Evolutionary conservation across 2,797 vertebrate genomes (phyloP), one percentile per base, ranked within the genome.

Genomic region (Gobio occitaniae): DNA sequence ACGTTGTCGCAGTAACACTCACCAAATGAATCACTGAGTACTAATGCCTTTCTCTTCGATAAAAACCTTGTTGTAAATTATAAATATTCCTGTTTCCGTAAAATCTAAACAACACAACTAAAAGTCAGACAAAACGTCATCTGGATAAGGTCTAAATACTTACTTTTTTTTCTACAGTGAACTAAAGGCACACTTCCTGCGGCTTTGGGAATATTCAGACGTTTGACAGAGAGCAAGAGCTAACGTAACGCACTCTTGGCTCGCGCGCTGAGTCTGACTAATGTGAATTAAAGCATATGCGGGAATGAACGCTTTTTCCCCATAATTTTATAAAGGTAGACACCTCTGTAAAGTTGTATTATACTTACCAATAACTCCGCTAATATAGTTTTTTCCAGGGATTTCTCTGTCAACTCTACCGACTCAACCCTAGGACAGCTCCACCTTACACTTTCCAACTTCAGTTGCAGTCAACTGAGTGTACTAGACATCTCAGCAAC

Each of bases 361-460:
- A 21, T 25, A 21, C 74, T 78, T 69, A 78, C 82, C 63, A 32
- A 9, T 44, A 56, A 32, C 44, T 44, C 6, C 21, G n/a, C 48
- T n/a, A 59, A 78, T 68, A 56, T 5, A 13, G 47, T 77, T 77
- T 77, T 41, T 69, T 47, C n/a, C 48, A 59, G 32, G 15, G 38
- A 54, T 54, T 84, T 56, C 77, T 78, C 61, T 66, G 74, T 84
- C 74, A 78, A 59, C 63, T 69, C 50, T 50, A 54, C 8, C 9
- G 21, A 29, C 61, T 41, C 13, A 38, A 47, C 9, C 38, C 52
- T 61, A 25, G 38, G 7, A 3, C 36, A 32, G 50, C 74, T 70
- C 82, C 82, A 78, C 82, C 82, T 81, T 84, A 6, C 21, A 29
- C 59, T 76, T 54, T 75, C 48, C 72, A 54, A 52, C 59, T 68